Conservation (phyloP, 1,140 invertebrate species). For the Oryzaephilus surinamensis region DNA sequence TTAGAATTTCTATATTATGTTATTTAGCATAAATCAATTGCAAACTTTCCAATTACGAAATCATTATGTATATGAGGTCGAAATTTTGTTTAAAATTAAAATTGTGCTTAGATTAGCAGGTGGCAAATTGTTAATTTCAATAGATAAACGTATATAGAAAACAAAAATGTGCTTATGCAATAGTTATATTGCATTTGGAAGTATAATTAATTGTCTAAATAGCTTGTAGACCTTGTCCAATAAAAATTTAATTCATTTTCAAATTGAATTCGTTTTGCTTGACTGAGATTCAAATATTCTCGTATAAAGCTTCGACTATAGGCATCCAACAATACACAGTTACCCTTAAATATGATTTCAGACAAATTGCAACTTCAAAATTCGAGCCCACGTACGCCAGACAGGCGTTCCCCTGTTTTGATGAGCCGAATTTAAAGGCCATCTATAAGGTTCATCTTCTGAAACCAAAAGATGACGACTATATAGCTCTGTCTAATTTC, state of each 20-base stretch:
- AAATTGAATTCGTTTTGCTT: not conserved
- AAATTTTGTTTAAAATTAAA: too few species aligned
- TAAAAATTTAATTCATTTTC: not conserved
- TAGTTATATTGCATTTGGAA: not conserved
- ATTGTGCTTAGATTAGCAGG: too few species aligned
- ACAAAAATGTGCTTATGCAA: too few species aligned
- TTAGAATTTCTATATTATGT: too few species aligned
- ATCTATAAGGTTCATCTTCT: constrained; percentile 70
- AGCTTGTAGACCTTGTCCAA: not conserved
- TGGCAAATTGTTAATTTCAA: too few species aligned
- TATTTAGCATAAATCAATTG: too few species aligned
- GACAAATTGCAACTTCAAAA: constrained; percentile 77
- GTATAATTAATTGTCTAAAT: not conserved
- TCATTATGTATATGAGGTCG: too few species aligned
- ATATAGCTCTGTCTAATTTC: constrained; percentile 76
- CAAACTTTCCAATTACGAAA: too few species aligned
- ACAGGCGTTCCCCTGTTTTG: constrained; percentile 88
- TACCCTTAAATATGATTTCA: constrained; percentile 31
- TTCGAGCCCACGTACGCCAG: constrained; percentile 91
- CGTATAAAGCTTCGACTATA: too few species aligned
- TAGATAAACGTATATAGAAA: too few species aligned
- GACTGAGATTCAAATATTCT: too few species aligned
- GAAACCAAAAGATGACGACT: constrained; percentile 47
- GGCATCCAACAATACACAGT: not conserved
- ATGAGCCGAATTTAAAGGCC: constrained; percentile 90